phyloP scores from a whole-genome alignment of 2,888 invertebrate species.

The Lithosia quadra region DNA sequence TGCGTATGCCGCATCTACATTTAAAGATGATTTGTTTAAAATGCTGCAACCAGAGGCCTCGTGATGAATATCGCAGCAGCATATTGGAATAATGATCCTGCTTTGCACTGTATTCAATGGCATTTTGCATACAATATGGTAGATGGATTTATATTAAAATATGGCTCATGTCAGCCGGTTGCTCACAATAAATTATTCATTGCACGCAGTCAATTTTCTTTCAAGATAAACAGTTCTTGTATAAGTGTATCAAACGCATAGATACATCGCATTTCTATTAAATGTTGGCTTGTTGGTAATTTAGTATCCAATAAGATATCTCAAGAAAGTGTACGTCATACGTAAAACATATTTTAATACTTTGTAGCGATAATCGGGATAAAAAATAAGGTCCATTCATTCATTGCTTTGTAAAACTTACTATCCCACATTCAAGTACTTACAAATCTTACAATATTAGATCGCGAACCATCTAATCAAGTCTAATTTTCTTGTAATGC shows the following conservation, averaged over 20 bases:
- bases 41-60: conserved; percentile 75
- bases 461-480: conserved; percentile 42
- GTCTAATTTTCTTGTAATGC: conserved; percentile 38
- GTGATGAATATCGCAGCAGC: conserved; percentile 85
- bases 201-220: conserved; percentile 82
- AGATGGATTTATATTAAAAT: conserved; percentile 87
- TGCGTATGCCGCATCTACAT: conserved; percentile 59
- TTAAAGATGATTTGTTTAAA: conserved; percentile 87
- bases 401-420: conserved; percentile 63
- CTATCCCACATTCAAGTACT: conserved; percentile 62
- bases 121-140: conserved; percentile 87
- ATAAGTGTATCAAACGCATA: conserved; percentile 79
- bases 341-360: neutral
- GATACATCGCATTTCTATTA: conserved; percentile 72
- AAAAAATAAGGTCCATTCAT: conserved; percentile 4
- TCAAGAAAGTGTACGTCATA: too few species aligned
- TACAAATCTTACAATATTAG: conserved; percentile 58
- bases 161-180: conserved; percentile 85
- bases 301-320: neutral
- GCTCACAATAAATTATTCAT: conserved; percentile 86
- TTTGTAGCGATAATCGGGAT: too few species aligned
- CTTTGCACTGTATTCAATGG: conserved; percentile 85
- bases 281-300: conserved; percentile 64
- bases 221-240: conserved; percentile 76
- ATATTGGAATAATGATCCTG: conserved; percentile 86